A percentile compares a stretch with the other conserved stretches of the same genome.
These are phyloP conservation scores for Masticophis lateralis DNA, from an alignment of 2,797 vertebrate genomes.

Conservation along the genomic window DNA sequence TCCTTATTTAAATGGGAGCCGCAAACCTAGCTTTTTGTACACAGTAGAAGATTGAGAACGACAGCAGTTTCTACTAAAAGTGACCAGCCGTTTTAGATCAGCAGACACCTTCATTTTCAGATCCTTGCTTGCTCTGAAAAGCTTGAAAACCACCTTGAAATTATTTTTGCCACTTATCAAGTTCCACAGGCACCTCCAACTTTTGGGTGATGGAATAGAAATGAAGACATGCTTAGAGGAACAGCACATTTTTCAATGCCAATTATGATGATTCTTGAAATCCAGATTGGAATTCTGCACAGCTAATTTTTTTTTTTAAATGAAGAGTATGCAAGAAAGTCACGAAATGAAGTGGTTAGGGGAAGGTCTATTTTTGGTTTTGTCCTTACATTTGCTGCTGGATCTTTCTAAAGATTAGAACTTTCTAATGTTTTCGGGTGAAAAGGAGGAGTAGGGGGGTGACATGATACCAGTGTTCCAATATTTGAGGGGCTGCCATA, in stretches of 20 bases:
- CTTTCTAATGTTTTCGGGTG: too few species aligned
- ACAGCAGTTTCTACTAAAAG: background rate
- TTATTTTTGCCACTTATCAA: background rate
- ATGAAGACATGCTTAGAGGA: background rate
- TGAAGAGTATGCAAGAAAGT: background rate
- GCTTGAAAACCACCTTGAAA: slow-evolving; percentile 21
- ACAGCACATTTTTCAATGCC: background rate
- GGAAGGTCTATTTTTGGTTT: background rate
- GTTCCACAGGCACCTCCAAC: background rate
- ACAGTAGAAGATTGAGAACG: background rate
- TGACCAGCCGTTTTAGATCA: background rate
- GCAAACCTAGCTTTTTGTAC: background rate
- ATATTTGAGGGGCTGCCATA: too few species aligned
- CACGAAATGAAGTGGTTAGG: background rate
- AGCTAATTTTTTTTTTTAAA: background rate
- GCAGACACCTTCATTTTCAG: background rate
- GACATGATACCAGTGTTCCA: too few species aligned
- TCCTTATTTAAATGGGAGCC: background rate
- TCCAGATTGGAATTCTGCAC: background rate
- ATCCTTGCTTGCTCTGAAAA: background rate
- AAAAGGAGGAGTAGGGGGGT: too few species aligned
- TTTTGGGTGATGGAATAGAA: background rate
- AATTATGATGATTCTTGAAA: background rate
- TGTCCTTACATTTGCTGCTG: background rate
- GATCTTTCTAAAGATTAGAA: background rate